Base-by-base conservation (phyloP, 2,888 invertebrate species). In the Bombylius major region DNA sequence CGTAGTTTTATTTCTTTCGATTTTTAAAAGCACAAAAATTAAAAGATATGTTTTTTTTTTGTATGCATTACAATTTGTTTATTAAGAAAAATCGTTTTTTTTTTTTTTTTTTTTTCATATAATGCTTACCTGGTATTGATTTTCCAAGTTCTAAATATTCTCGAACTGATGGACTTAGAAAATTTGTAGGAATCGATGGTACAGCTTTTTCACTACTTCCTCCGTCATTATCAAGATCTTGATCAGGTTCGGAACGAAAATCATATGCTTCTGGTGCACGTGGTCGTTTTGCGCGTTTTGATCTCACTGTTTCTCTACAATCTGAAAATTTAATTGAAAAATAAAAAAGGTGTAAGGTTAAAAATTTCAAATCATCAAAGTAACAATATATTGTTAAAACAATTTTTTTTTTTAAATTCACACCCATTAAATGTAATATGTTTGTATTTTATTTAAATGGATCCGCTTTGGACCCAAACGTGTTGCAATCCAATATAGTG, bases 71-170 rank as follows among this genome's bases (percentile, higher is more conserved):
- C 23, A 23, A 23, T 23, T 23, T 3, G 23, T 23, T 23, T 23
- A 23, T 23, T 23, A n/a, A n/a, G n/a, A n/a, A n/a, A n/a, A n/a
- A 23, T 36, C 4, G 1, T 36, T 36, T 42, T 4, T 42, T 42
- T 42, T 42, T 42, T 5, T 1, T 42, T 42, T 42, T 42, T 7
- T 42, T 42, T 42, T 42, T 11, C 6, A 42, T 11, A 11, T 5
- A 11, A 11, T 42, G 4, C 78, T 77, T 77, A 89, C 90, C 89
- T 66, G 90, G 90, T 77, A 90, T 89, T 61, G 89, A 89, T 81
- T 89, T 89, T 66, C 90, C 90, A 63, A 90, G 80, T 76, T 90
- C 89, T 62, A 90, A 78, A 73, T 89, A 90, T 70, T 89, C 89
- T 63, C 87, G 81, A 48, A 90, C 90, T 1, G 89, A 89, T 47